Evolutionary conservation across 1,140 invertebrate species (phyloP), one percentile per base, ranked within the genome.

Genomic region (Ganaspis sp.): DNA sequence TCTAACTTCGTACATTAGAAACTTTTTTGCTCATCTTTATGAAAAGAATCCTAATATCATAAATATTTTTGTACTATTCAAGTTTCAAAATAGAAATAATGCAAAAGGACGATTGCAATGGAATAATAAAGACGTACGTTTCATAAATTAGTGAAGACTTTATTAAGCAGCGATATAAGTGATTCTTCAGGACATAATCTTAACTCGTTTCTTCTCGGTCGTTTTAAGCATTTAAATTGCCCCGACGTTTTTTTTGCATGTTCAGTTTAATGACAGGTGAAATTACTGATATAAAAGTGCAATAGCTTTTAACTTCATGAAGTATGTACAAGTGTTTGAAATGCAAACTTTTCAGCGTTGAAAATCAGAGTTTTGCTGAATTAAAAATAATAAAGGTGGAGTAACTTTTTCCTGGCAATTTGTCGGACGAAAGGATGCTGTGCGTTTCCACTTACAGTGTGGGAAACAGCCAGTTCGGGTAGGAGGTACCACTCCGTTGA

Each of bases 401-500:
- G 58, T 11, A 64, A 64, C 23, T 64, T 64, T 64, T 64, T 34
- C 58, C 26, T 64, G 58, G 58, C 58, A 64, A 64, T 64, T 64
- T 64, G 58, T 64, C n/a, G 58, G 58, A 64, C 26, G 21, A 64
- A n/a, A 64, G 58, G 58, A 64, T 64, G 58, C 58, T 64, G 58
- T 64, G 58, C 58, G 58, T 64, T 64, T 64, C 58, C 58, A 64
- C 23, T 29, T 64, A 64, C 26, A 11, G 58, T 64, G 58, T 64
- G 58, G 58, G 58, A 64, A 64, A 34, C 58, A 12, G 23, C 58
- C 21, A 64, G 58, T 64, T 64, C 58, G 58, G 58, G 58, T 64
- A 26, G 70, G 70, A 72, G 70, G 42, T 54, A 64, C 58, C 58
- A 64, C 26, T 64, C 23, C 23, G 69, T 70, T 74, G 54, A 75